These are phyloP conservation scores for Tapera naevia DNA, from an alignment of 2,797 vertebrate genomes.

Conservation along the genomic window DNA sequence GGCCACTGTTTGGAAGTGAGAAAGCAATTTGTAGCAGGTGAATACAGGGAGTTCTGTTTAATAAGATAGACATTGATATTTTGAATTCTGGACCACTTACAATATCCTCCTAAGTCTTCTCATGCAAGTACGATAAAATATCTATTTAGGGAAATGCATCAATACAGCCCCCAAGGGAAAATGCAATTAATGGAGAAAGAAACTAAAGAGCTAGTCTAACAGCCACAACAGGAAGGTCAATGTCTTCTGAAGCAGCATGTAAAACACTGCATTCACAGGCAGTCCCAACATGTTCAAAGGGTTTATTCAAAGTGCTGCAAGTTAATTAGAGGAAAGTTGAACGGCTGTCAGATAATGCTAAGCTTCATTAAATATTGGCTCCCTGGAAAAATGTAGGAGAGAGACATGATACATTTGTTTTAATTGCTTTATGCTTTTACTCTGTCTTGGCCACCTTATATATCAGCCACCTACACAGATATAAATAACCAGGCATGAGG, in stretches of 20 bases:
- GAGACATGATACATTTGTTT: background rate
- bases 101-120: background rate
- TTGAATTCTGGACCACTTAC: background rate
- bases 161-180: background rate
- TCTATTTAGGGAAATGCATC: background rate
- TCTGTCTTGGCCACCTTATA: background rate
- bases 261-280: background rate
- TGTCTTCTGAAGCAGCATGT: background rate
- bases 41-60: background rate
- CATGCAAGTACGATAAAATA: background rate
- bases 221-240: background rate
- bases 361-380: constrained; percentile 22
- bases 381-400: background rate
- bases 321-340: constrained; percentile 41
- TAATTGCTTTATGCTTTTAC: constrained; percentile 8
- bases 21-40: background rate
- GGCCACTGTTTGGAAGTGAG: background rate
- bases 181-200: background rate
- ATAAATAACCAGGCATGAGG: background rate
- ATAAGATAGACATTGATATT: background rate
- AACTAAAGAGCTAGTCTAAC: background rate
- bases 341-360: constrained; percentile 21
- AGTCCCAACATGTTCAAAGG: background rate
- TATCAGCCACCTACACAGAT: background rate
- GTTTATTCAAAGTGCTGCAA: background rate